These are phyloP conservation scores for Clarias magur DNA, from an alignment of 2,113 vertebrate species.

Conservation along the genomic window DNA sequence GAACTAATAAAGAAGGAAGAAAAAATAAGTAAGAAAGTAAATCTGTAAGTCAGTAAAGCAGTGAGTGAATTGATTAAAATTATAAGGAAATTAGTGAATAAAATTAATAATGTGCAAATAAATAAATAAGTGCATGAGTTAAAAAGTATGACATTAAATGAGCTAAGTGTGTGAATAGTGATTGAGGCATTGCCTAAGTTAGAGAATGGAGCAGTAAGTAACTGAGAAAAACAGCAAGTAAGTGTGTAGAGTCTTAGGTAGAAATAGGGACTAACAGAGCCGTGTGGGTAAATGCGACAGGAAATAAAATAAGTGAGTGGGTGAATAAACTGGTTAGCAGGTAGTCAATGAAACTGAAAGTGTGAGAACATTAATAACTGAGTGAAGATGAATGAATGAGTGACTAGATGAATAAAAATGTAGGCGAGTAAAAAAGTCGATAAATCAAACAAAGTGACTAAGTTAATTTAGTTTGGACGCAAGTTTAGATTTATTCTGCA, in stretches of 20 bases:
- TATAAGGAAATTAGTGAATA: background rate
- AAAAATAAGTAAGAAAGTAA: background rate
- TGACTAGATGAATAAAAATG: background rate
- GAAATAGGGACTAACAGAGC: background rate
- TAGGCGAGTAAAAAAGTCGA: background rate
- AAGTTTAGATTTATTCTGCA: no score
- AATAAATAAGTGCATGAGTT: background rate
- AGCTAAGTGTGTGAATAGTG: background rate
- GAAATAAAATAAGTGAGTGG: background rate
- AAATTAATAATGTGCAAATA: background rate
- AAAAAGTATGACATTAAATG: background rate
- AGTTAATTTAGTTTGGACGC: background rate
- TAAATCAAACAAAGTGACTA: background rate
- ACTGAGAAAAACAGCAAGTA: constrained; percentile 6
- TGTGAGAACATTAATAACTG: background rate
- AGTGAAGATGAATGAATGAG: constrained; percentile 1
- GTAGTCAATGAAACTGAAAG: background rate
- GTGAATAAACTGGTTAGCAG: background rate
- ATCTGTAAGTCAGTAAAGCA: background rate
- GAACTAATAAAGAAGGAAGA: background rate
- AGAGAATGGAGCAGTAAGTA: background rate
- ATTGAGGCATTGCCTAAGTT: background rate
- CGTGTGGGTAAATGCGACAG: background rate
- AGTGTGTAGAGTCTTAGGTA: constrained; percentile 16
- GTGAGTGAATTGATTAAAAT: background rate